Evolutionary conservation across 2,113 vertebrate species (phyloP).

Genomic region (Euleptes europaea): DNA sequence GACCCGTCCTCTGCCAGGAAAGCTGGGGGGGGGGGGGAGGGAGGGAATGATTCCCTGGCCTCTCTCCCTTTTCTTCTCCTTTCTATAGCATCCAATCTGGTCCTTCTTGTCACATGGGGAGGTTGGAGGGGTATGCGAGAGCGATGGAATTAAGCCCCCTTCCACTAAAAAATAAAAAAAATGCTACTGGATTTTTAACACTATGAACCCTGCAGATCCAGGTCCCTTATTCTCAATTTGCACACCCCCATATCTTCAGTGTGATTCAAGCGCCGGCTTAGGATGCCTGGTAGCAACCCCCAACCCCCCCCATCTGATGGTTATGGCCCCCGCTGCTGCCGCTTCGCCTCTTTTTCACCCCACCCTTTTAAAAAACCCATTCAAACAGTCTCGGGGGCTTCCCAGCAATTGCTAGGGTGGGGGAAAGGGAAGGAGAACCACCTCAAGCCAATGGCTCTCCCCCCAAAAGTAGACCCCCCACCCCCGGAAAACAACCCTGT

Average conservation of each 20-base stretch:
- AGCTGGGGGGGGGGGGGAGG: neutral
- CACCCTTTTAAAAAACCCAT: neutral
- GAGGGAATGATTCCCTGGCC: neutral
- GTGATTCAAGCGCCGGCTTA: too few species aligned
- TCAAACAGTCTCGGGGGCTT: too few species aligned
- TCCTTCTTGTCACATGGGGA: neutral
- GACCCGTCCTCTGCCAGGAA: neutral
- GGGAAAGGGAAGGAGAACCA: too few species aligned
- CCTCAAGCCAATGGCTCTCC: neutral
- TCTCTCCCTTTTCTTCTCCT: neutral
- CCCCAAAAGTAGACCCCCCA: neutral
- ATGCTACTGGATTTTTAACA: too few species aligned
- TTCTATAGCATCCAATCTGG: neutral
- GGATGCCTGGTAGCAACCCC: neutral
- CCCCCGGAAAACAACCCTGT: too few species aligned
- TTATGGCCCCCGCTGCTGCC: conserved; percentile 34
- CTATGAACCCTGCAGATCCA: neutral
- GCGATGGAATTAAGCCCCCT: neutral
- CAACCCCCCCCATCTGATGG: conserved; percentile 9
- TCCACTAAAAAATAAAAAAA: neutral
- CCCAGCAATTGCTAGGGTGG: too few species aligned
- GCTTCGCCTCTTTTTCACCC: neutral
- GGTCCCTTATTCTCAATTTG: neutral
- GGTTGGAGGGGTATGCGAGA: neutral
- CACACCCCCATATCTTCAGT: too few species aligned